These are phyloP conservation scores for Parnassius apollo DNA, from an alignment of 2,888 invertebrate species.

Conservation along the genomic window DNA sequence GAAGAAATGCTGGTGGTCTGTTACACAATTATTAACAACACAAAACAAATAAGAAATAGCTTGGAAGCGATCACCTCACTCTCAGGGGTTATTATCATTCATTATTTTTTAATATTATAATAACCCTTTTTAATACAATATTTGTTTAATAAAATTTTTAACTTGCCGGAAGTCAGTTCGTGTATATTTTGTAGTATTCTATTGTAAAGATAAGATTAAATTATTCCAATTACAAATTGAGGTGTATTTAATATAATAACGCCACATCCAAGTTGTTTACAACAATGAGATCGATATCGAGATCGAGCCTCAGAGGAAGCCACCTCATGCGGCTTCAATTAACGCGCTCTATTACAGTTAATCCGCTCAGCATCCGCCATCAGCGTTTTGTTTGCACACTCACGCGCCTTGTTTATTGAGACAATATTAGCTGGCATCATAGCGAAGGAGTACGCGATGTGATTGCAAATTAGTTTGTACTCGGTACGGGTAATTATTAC, in stretches of 20 bases:
- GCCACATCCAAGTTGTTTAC: too few species aligned
- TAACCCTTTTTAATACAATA: too few species aligned
- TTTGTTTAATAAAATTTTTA: too few species aligned
- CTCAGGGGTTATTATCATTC: too few species aligned
- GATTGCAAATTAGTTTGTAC: not conserved
- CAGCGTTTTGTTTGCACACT: not conserved
- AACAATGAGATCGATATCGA: too few species aligned
- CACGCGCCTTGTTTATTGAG: not conserved
- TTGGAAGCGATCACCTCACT: too few species aligned
- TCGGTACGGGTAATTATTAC: not conserved
- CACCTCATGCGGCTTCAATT: not conserved
- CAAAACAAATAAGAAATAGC: too few species aligned
- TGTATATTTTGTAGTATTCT: too few species aligned
- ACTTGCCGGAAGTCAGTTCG: too few species aligned
- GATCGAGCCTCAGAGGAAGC: not conserved
- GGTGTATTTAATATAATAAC: not conserved
- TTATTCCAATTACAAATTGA: not conserved
- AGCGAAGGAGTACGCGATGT: not conserved
- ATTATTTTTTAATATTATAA: too few species aligned
- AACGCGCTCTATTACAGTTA: slow-evolving; percentile 1
- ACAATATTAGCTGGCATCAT: not conserved
- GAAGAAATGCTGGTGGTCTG: too few species aligned
- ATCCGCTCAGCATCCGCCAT: slow-evolving; percentile 1
- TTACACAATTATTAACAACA: too few species aligned
- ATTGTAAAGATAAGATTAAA: not conserved